A percentile compares a stretch with the other conserved stretches of the same genome.
Conservation (phyloP, 2,797 vertebrate genomes). For the Danio aesculapii region DNA sequence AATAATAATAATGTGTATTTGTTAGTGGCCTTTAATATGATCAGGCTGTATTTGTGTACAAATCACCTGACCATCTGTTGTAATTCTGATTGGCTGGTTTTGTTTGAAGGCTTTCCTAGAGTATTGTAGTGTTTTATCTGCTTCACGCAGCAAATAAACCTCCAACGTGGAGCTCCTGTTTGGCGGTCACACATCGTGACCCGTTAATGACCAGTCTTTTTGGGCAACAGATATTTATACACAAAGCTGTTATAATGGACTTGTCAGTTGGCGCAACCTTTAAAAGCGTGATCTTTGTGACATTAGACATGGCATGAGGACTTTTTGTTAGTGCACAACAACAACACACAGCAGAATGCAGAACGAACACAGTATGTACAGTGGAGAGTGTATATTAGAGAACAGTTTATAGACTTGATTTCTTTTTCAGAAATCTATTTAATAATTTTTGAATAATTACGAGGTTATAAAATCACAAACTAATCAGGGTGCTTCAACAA, state of each 20-base stretch:
- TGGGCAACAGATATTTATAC: neutral
- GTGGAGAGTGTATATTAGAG: too few relatives aligned
- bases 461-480: too few relatives aligned
- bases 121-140: neutral
- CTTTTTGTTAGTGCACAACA: neutral
- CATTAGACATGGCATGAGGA: neutral
- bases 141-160: slow-evolving; percentile 23
- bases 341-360: neutral
- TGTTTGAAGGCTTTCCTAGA: slow-evolving; percentile 27
- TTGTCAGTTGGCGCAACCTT: slow-evolving; percentile 3
- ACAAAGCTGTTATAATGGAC: slow-evolving; percentile 4
- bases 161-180: slow-evolving; percentile 54
- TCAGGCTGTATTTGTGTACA: neutral
- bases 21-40: slow-evolving; percentile 11
- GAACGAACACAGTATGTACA: neutral
- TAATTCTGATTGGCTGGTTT: slow-evolving; percentile 47
- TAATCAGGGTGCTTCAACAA: too few relatives aligned
- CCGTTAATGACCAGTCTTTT: slow-evolving; percentile 7
- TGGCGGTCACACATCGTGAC: slow-evolving; percentile 28
- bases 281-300: slow-evolving; percentile 1
- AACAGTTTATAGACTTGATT: too few relatives aligned
- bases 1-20: neutral
- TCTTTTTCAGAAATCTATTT: too few relatives aligned
- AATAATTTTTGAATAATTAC: too few relatives aligned
- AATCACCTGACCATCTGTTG: slow-evolving; percentile 55